Base-by-base conservation (phyloP, 2,888 invertebrate species). In the Dryomyza anilis region DNA sequence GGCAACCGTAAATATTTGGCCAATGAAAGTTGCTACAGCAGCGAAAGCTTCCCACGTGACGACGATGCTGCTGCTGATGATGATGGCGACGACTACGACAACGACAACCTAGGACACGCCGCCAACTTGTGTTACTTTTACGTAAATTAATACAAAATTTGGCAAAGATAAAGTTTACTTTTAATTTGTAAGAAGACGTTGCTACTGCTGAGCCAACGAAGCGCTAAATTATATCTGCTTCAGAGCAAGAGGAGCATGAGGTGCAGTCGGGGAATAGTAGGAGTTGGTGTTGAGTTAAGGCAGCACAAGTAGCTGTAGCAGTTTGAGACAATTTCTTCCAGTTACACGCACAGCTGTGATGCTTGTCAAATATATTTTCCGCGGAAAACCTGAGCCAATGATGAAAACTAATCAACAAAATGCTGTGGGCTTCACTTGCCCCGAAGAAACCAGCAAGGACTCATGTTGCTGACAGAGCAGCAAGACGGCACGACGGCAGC, bases 101-200 rank as follows among this genome's bases (percentile, higher is more conserved):
- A 2, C 1, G 10, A 5, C 10, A 46, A 8, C 46, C 4, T 14
- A 46, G 60, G 55, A 55, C 19, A 19, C 25, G 6, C 23, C 29
- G 29, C 45, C 29, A 21, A 45, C 14, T n/a, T 58, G 64, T 67
- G 67, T 69, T 71, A 70, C 67, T 70, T 70, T 74, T 72, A 73
- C 72, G 72, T 73, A 74, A 75, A 75, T 74, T 73, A 73, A 74
- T 75, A 72, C 71, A 72, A 71, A 74, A 70, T 71, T 73, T 73
- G 70, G 68, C 67, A 62, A 68, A 69, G 75, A 74, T 72, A 73
- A 75, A 74, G 73, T 74, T 75, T 74, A 68, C 70, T 74, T 72
- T 73, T 73, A 73, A 74, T 74, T 74, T 74, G 74, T 67, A 70
- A 36, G 14, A 43, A 57, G 46, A 50, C 64, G 62, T 52, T 33